Evolutionary conservation across 1,140 invertebrate genomes (phyloP), one percentile per base, ranked within the genome.

Genomic region (Drosophila jambulina): DNA sequence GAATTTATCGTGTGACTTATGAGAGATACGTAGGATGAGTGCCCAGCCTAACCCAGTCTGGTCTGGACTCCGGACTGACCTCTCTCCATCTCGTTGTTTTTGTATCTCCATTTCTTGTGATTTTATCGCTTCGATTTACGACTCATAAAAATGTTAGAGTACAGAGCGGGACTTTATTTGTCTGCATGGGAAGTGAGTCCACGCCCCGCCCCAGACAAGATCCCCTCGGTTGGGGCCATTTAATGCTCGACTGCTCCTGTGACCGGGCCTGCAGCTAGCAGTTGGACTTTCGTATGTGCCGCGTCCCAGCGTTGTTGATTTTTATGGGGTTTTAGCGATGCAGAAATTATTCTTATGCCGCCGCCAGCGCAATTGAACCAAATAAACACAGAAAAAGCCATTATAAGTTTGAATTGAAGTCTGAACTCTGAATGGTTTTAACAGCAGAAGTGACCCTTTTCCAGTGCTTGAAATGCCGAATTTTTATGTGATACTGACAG

Each of bases 91-190:
- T 60, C 69, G 34, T 49, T 56, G 79, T 82, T 87, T 79, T 80
- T 69, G 65, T 86, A 68, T 77, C 56, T 72, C 67, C 69, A 72
- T 72, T 72, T 59, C 69, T 74, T 82, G 70, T 82, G 85, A 90
- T 90, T 90, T 90, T 90, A 90, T 90, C 85, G 86, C 80, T 90
- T 90, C 85, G 85, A 90, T 90, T 90, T 90, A 90, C 85, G 85
- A 90, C 78, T 90, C 85, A 90, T 90, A 85, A 90, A 90, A 90
- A 79, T 90, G 64, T 88, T 90, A 74, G 84, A 76, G 25, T 46
- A 68, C 67, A 23, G 63, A 68, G 70, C 45, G 68, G 19, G 64
- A 88, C 82, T 76, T 77, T 85, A 85, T 86, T 78, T 85, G 78
- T 79, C 69, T 70, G 63, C 27, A 21, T 67, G 62, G 67, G 29